phyloP scores from a whole-genome alignment of 2,888 invertebrate genomes.

The Panopea generosa region DNA sequence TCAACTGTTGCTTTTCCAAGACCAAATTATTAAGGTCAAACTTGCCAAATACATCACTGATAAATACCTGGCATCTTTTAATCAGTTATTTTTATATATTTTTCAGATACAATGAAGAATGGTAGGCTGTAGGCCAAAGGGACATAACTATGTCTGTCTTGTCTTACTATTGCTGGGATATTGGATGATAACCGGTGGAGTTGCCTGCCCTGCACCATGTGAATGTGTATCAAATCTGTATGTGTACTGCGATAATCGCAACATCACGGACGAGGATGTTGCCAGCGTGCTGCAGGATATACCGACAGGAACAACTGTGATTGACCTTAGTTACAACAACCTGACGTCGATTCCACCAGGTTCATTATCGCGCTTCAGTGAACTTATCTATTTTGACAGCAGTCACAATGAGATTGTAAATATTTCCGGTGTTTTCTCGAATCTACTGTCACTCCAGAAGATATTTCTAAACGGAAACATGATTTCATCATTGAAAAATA shows the following conservation, averaged over 20 bases:
- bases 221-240: slow-evolving; percentile 66
- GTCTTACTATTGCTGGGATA: slow-evolving; percentile 30
- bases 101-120: slow-evolving; percentile 54
- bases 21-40: no score
- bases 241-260: slow-evolving; percentile 69
- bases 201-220: slow-evolving; percentile 71
- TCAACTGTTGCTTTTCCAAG: no score
- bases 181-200: slow-evolving; percentile 31
- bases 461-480: slow-evolving; percentile 62
- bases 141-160: slow-evolving; percentile 26
- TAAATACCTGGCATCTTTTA: no score
- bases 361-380: slow-evolving; percentile 57
- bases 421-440: slow-evolving; percentile 54
- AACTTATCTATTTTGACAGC: slow-evolving; percentile 60
- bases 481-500: slow-evolving; percentile 47
- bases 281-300: slow-evolving; percentile 42
- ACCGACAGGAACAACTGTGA: slow-evolving; percentile 65
- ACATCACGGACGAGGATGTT: slow-evolving; percentile 60
- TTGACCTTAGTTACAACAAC: slow-evolving; percentile 70
- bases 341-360: slow-evolving; percentile 46
- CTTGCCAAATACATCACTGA: no score
- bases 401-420: slow-evolving; percentile 59
- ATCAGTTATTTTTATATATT: no score
- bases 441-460: slow-evolving; percentile 56
- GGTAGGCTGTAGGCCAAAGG: slow-evolving; percentile 19